Evolutionary conservation across 2,797 vertebrate species (phyloP).

Genomic region (Rhynchotus rufescens): DNA sequence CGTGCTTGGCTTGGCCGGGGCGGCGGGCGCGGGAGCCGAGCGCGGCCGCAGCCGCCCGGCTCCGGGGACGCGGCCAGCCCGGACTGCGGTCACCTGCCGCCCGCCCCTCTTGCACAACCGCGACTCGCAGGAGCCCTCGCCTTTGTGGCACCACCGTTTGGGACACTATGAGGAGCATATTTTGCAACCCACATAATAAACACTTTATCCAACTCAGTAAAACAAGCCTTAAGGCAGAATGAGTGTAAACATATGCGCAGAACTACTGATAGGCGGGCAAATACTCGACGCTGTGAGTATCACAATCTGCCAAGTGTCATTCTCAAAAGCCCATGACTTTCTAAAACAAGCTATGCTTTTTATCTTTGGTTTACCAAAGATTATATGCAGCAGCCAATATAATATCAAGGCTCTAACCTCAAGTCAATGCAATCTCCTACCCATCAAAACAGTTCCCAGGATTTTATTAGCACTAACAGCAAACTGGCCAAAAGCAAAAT

Average conservation of each 20-base stretch:
- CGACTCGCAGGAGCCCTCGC: conserved; percentile 52
- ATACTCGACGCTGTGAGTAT: conserved; percentile 42
- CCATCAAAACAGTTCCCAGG: conserved; percentile 55
- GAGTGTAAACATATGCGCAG: conserved; percentile 67
- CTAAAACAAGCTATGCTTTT: conserved; percentile 59
- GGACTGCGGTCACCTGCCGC: background rate
- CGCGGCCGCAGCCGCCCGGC: too few relatives aligned
- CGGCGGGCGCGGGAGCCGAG: too few relatives aligned
- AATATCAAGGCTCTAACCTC: conserved; percentile 61
- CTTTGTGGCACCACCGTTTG: conserved; percentile 69
- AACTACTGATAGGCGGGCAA: conserved; percentile 50
- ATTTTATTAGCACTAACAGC: conserved; percentile 46
- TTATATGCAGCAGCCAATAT: conserved; percentile 38
- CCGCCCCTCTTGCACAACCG: conserved; percentile 24
- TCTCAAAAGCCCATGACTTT: conserved; percentile 47
- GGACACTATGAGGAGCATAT: conserved; percentile 64
- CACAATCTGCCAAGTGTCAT: conserved; percentile 47
- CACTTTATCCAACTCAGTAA: conserved; percentile 59
- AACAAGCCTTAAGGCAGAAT: conserved; percentile 53
- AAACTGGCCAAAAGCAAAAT: conserved; percentile 11
- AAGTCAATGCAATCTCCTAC: conserved; percentile 33
- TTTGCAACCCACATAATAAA: conserved; percentile 76
- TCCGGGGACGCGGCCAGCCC: too few relatives aligned
- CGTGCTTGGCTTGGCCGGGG: too few relatives aligned
- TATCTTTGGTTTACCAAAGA: conserved; percentile 50